A percentile compares a stretch with the other conserved stretches of the same genome.
These are phyloP conservation scores for Cryptophagus acutangulus DNA, from an alignment of 2,888 invertebrate genomes.

Conservation along the genomic window DNA sequence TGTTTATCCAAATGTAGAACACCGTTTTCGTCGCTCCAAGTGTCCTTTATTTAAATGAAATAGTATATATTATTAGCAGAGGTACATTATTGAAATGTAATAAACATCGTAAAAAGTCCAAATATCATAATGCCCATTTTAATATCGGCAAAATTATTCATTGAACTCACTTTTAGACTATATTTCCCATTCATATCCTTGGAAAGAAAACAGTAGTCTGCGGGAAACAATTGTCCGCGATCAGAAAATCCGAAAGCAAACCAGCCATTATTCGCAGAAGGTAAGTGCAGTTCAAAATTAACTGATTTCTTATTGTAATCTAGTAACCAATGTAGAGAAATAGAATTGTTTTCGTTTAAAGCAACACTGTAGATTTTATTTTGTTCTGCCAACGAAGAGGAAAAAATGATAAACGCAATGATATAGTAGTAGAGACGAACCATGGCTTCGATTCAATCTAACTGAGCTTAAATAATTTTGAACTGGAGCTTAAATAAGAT, in stretches of 20 bases:
- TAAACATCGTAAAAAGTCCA: too few relatives aligned
- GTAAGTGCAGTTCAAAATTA: constrained; percentile 52
- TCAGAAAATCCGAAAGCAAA: constrained; percentile 84
- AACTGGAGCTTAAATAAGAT: too few relatives aligned
- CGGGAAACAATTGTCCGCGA: constrained; percentile 65
- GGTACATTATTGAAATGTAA: constrained; percentile 1
- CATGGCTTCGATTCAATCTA: too few relatives aligned
- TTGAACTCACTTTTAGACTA: constrained; percentile 46
- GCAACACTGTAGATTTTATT: constrained; percentile 43
- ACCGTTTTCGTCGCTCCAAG: constrained; percentile 63
- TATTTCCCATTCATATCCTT: constrained; percentile 60
- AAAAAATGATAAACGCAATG: too few relatives aligned
- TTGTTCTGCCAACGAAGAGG: too few relatives aligned
- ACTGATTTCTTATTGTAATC: constrained; percentile 46
- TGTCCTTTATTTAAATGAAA: constrained; percentile 55
- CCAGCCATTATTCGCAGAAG: constrained; percentile 57
- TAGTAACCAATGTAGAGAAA: constrained; percentile 49
- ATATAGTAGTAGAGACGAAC: too few relatives aligned
- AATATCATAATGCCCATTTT: too few relatives aligned
- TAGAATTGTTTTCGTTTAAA: constrained; percentile 43
- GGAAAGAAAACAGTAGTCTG: constrained; percentile 81
- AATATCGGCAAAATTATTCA: too few relatives aligned
- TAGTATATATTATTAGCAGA: not conserved
- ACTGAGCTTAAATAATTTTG: too few relatives aligned
- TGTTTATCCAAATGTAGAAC: constrained; percentile 62